Base-by-base conservation (phyloP, 53 echinoderm and acorn worm species). In the Patiria pectinifera region DNA sequence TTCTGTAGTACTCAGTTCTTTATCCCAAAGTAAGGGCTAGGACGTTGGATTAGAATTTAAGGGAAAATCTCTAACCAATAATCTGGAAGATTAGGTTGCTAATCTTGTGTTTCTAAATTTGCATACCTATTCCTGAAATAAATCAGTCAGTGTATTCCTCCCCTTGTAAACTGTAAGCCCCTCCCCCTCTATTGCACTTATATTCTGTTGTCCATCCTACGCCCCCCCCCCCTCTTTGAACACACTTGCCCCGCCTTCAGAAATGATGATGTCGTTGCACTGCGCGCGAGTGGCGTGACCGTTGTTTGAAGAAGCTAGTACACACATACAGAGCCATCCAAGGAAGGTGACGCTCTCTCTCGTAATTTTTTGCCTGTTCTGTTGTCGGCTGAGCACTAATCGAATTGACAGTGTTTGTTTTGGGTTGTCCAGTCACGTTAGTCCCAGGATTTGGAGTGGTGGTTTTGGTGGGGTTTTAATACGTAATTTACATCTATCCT, bases 341-440 rank as follows among this genome's bases (percentile, higher is more conserved):
- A 25, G 45, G 48, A 19, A 79, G 16, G 48, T 25, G 48, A 26
- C 76, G 4, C 76, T 43, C 25, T 11, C 76, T 21, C 43, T 11
- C 43, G 5, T n/a, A 4, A n/a, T 24, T 25, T 6, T 24, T 76
- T 15, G 0, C 24, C 43, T 7, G 24, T 15, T 43, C 10, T 13
- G 12, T 19, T 45, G 46, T 79, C 48, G 14, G 47, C 2, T 13
- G 48, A 79, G 48, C 47, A 4, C 79, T 79, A 45, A 79, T 79
- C 5, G 45, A 79, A 79, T 79, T 3, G 79, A 79, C 79, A 18
- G 46, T 79, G 79, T 79, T 79, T 79, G 79, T 79, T 79, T 79
- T 79, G 48, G 79, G 79, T 79, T 19, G 48, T 45, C 79, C 79
- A 4, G 11, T 45, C 79, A 46, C 3, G 47, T 46, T 46, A 22